Percentiles rank a stretch among this genome's conserved stretches.
phyloP scores from a whole-genome alignment of 1,140 invertebrate genomes.

The Eupeodes corollae region DNA sequence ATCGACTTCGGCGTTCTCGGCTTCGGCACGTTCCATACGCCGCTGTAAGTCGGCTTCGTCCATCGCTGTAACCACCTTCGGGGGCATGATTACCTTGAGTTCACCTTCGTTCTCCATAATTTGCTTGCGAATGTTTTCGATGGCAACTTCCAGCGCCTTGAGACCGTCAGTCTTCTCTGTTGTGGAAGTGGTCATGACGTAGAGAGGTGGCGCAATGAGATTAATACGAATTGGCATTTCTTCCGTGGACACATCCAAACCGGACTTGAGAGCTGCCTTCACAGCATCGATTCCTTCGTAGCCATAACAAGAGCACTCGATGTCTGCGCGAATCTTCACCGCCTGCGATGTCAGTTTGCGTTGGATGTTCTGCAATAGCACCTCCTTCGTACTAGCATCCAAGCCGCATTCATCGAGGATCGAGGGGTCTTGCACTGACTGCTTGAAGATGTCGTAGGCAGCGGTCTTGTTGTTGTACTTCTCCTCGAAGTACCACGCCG shows the following conservation, averaged over 20 bases:
- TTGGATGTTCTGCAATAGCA: conserved; percentile 89
- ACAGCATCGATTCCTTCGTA: conserved; percentile 99
- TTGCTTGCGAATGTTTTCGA: conserved; percentile 74
- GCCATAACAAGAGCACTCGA: conserved; percentile 96
- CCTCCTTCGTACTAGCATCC: conserved; percentile 84
- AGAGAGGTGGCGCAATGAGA: conserved; percentile 94
- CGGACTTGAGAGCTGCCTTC: conserved; percentile 82
- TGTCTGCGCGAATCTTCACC: conserved; percentile 94
- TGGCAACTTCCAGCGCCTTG: conserved; percentile 75
- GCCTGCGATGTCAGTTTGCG: conserved; percentile 94
- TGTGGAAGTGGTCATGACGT: conserved; percentile 94
- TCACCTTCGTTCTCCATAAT: conserved; percentile 80
- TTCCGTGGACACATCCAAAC: conserved; percentile 83
- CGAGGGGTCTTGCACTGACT: conserved; percentile 86
- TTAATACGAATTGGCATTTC: conserved; percentile 97
- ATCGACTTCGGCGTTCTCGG: conserved; percentile 89
- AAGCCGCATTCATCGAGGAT: conserved; percentile 94
- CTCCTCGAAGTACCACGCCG: conserved; percentile 98
- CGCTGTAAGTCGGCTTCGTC: conserved; percentile 91
- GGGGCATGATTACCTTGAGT: conserved; percentile 92
- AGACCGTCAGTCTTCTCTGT: conserved; percentile 91
- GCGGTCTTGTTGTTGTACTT: conserved; percentile 92
- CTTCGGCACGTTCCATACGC: conserved; percentile 86
- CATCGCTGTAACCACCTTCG: conserved; percentile 94
- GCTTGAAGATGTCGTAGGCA: conserved; percentile 97